Evolutionary conservation across 2,888 invertebrate genomes (phyloP).

Genomic region (Lottia gigantea): DNA sequence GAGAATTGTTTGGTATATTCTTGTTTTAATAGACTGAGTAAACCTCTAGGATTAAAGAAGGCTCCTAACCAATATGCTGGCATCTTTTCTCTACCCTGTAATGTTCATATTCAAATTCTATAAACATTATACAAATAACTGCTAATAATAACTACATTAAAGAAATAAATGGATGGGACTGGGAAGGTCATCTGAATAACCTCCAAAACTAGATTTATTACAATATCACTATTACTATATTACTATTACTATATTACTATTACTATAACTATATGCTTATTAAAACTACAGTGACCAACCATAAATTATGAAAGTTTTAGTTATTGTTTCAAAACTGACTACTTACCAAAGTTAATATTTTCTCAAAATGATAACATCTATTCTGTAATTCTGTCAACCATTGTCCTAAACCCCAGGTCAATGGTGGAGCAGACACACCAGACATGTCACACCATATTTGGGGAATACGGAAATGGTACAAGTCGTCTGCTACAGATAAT

Average conservation of each 20-base stretch:
- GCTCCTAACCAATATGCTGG: conserved; percentile 68
- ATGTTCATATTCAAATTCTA: conserved; percentile 1
- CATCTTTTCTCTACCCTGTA: conserved; percentile 67
- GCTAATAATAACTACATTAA: no score
- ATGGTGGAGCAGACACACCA: conserved; percentile 62
- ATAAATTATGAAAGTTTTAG: no score
- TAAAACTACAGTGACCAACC: no score
- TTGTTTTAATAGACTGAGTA: conserved; percentile 65
- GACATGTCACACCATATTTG: conserved; percentile 61
- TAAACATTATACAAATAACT: no score
- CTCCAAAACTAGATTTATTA: no score
- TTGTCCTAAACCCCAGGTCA: conserved; percentile 57
- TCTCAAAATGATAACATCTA: conserved; percentile 65
- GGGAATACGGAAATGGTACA: conserved; percentile 64
- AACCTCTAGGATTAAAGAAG: conserved; percentile 65
- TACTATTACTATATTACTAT: no score
- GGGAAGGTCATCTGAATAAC: no score
- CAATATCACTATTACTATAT: no score
- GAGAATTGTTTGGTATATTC: conserved; percentile 58
- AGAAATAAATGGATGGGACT: no score
- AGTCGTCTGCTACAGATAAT: conserved; percentile 63
- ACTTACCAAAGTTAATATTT: conserved; percentile 56
- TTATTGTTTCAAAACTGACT: no score
- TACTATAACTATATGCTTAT: no score
- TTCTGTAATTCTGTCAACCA: conserved; percentile 63